Conservation (phyloP, 2,797 vertebrate genomes). For the Knipowitschia caucasica region DNA sequence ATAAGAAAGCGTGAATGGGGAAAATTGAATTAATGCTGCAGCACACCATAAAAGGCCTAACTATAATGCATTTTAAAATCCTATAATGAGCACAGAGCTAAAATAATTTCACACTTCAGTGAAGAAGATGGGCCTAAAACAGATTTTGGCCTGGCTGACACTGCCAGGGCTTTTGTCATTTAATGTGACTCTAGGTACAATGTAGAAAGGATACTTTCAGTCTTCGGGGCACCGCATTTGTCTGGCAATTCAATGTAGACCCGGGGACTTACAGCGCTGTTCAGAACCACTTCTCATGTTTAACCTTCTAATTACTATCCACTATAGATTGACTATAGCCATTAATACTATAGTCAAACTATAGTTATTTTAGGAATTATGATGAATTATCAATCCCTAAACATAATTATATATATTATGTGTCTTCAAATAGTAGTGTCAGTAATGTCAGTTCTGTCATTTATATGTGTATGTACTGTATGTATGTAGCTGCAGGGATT, state of each 20-base stretch:
- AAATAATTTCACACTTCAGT: constrained; percentile 77
- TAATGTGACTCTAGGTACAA: constrained; percentile 60
- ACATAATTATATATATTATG: too few species aligned
- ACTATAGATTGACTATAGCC: too few species aligned
- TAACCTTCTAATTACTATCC: too few species aligned
- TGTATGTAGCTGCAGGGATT: too few species aligned
- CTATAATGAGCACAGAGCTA: constrained; percentile 75
- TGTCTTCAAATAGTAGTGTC: too few species aligned
- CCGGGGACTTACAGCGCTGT: constrained; percentile 26
- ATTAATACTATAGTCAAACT: too few species aligned
- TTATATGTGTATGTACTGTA: too few species aligned
- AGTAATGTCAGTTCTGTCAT: too few species aligned
- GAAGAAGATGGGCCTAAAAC: constrained; percentile 67
- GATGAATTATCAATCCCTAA: too few species aligned
- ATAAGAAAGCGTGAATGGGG: constrained; percentile 72
- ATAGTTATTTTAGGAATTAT: too few species aligned
- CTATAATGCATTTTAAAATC: constrained; percentile 78
- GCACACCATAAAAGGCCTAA: constrained; percentile 74
- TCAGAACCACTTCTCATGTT: too few species aligned
- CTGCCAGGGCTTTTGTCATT: constrained; percentile 62
- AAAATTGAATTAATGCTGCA: constrained; percentile 76
- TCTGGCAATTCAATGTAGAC: constrained; percentile 33
- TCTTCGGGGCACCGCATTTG: constrained; percentile 36
- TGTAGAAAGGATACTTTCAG: constrained; percentile 56
- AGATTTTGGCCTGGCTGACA: constrained; percentile 65